These are phyloP conservation scores for Intoshia linei DNA, from an alignment of 1,140 invertebrate species.

Conservation along the genomic window DNA sequence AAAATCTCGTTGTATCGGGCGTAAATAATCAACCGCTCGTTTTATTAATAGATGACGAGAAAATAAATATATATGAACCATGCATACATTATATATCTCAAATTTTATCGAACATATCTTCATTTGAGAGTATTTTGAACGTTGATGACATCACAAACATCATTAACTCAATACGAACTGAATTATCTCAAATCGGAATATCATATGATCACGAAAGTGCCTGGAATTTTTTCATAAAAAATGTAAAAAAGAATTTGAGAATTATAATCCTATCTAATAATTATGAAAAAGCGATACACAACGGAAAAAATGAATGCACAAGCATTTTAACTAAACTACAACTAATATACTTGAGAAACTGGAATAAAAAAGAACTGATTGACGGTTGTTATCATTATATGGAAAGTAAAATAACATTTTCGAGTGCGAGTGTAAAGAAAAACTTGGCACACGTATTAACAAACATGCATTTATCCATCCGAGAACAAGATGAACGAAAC, in stretches of 20 bases:
- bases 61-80: too few species aligned
- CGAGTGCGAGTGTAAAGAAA: constrained; percentile 12
- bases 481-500: constrained; percentile 18
- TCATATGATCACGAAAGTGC: constrained; percentile 20
- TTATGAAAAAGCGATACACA: background rate
- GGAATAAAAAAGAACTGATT: background rate
- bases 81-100: too few species aligned
- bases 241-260: background rate
- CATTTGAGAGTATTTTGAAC: too few species aligned
- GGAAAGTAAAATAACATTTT: constrained; percentile 15
- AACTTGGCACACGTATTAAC: constrained; percentile 22
- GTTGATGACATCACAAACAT: constrained; percentile 21
- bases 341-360: background rate
- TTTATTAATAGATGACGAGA: too few species aligned
- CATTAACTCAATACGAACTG: constrained; percentile 21
- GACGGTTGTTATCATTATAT: background rate
- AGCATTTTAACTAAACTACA: background rate
- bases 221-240: constrained; percentile 23
- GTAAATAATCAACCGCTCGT: too few species aligned
- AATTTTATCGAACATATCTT: too few species aligned
- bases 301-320: background rate
- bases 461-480: constrained; percentile 19
- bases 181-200: constrained; percentile 19
- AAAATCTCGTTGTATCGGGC: too few species aligned
- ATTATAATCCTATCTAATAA: background rate